Evolutionary conservation across 2,888 invertebrate genomes (phyloP).

Genomic region (Xiphydria camelus): DNA sequence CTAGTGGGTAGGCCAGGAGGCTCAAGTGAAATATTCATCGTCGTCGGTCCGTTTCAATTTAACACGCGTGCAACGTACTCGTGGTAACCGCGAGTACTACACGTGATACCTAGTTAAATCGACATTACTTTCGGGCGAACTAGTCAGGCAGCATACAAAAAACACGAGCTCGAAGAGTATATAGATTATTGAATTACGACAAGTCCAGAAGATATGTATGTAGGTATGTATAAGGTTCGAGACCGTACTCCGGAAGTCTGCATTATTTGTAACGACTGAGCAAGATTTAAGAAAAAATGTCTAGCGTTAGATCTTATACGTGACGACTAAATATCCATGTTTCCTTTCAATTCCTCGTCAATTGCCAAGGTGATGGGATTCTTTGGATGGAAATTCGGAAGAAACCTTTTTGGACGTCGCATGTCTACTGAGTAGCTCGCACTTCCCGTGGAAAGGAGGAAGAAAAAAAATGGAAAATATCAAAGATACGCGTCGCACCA

Average conservation of each 20-base stretch:
- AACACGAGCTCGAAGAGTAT: constrained; percentile 37
- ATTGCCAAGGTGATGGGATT: background rate
- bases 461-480: no score
- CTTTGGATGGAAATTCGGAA: no score
- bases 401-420: no score
- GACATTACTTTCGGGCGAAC: constrained; percentile 29
- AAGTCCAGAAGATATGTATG: constrained; percentile 35
- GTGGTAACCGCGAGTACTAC: no score
- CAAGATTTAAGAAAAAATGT: constrained; percentile 3
- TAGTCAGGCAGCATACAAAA: constrained; percentile 37
- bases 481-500: no score
- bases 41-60: no score
- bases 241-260: constrained; percentile 35
- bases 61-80: no score
- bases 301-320: constrained; percentile 13
- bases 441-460: no score
- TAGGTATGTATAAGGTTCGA: constrained; percentile 38
- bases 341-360: background rate
- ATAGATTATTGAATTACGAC: constrained; percentile 34
- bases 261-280: constrained; percentile 34
- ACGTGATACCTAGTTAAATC: no score
- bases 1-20: no score
- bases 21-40: no score
- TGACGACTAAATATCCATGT: constrained; percentile 7
- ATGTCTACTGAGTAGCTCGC: no score